Conservation (phyloP, 2,888 invertebrate genomes). For the Synanthedon tipuliformis region DNA sequence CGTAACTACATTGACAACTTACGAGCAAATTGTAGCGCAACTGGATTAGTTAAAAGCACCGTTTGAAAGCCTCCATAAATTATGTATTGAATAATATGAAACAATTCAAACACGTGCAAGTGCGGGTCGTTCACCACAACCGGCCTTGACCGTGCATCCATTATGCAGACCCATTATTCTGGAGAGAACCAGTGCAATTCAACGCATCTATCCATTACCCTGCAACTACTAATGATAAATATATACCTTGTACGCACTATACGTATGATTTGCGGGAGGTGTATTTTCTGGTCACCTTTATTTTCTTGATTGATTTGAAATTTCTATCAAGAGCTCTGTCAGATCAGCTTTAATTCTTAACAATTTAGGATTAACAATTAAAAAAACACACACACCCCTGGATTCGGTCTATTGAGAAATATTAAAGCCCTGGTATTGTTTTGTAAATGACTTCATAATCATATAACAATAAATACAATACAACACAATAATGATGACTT, state of each 20-base stretch:
- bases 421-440: no score
- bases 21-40: background rate
- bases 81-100: constrained; percentile 24
- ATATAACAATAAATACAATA: no score
- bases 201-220: constrained; percentile 23
- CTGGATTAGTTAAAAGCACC: background rate
- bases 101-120: constrained; percentile 53
- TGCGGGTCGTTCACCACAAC: constrained; percentile 43
- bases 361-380: no score
- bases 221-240: background rate
- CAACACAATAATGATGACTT: no score
- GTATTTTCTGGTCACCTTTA: background rate
- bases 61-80: background rate
- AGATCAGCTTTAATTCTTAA: no score
- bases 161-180: constrained; percentile 63
- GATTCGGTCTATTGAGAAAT: no score
- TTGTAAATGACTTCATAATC: no score
- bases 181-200: constrained; percentile 59
- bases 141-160: constrained; percentile 65
- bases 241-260: background rate
- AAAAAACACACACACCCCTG: no score
- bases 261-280: background rate
- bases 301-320: no score
- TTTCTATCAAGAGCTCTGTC: no score
- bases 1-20: no score